Conservation (phyloP, 2,113 vertebrate genomes). For the Cynocephalus volans region DNA sequence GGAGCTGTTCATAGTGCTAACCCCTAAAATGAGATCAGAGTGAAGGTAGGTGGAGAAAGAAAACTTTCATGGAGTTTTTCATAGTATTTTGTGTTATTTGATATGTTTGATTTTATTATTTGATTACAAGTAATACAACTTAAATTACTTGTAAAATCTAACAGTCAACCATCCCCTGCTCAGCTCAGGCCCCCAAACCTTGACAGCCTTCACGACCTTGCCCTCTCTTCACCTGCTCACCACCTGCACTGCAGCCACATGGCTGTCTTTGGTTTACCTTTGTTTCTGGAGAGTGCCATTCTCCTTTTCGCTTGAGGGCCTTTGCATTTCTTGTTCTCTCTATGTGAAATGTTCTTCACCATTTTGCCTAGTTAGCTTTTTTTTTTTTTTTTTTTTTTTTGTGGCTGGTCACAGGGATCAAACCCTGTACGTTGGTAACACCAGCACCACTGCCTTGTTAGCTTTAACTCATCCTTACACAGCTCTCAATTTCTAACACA, state of each 20-base stretch:
- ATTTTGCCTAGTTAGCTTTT: background rate
- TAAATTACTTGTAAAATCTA: constrained; percentile 1
- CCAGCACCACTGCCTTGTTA: background rate
- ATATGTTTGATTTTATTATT: background rate
- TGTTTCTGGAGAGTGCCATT: background rate
- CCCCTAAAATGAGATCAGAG: background rate
- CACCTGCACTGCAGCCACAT: background rate
- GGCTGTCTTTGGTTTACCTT: background rate
- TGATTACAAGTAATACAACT: background rate
- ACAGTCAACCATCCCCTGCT: background rate
- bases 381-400: too few relatives aligned
- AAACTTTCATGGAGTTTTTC: background rate
- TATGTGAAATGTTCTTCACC: background rate
- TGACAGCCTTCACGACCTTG: background rate
- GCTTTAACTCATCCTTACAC: background rate
- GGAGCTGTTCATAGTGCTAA: background rate
- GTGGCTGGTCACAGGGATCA: too few relatives aligned
- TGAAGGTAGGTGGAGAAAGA: background rate
- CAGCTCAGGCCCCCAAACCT: background rate
- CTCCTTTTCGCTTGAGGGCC: background rate
- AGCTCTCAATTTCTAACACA: background rate
- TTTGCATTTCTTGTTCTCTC: background rate
- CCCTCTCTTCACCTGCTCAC: background rate
- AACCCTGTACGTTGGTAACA: too few relatives aligned
- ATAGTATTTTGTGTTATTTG: background rate